Evolutionary conservation across 2,797 vertebrate species (phyloP).

Genomic region (Acropternis orthonyx): DNA sequence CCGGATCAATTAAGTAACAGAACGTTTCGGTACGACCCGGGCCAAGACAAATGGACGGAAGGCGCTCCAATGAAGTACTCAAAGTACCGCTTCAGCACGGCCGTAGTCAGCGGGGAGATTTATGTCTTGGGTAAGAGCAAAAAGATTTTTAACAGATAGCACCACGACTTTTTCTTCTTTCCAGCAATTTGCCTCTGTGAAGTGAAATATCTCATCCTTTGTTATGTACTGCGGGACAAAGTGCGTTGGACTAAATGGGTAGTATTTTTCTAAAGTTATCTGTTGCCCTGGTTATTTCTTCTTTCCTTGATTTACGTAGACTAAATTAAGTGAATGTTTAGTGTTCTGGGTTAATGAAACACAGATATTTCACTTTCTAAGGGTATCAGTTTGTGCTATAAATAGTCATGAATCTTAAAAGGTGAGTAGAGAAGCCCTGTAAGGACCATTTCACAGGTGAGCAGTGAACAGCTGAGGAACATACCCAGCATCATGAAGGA

Average conservation of each 20-base stretch:
- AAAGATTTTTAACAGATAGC: conserved; percentile 56
- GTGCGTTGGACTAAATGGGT: neutral
- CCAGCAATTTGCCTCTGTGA: conserved; percentile 33
- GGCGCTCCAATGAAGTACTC: conserved; percentile 90
- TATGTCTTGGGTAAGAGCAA: conserved; percentile 90
- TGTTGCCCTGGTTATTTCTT: neutral
- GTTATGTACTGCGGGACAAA: neutral
- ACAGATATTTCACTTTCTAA: neutral
- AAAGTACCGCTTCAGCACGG: conserved; percentile 92
- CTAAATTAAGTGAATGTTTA: neutral
- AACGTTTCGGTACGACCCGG: conserved; percentile 87
- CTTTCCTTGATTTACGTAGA: neutral
- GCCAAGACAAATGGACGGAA: conserved; percentile 89
- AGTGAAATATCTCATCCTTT: conserved; percentile 50
- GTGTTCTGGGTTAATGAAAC: neutral
- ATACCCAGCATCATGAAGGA: accelerated
- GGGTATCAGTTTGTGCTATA: neutral
- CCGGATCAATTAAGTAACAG: conserved; percentile 94
- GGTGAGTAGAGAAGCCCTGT: neutral
- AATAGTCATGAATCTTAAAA: neutral
- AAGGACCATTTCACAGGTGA: neutral
- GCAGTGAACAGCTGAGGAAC: neutral
- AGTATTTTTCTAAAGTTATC: neutral
- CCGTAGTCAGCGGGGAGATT: conserved; percentile 88
- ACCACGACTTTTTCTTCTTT: conserved; percentile 31